Percentiles rank a stretch among this genome's conserved stretches.
phyloP scores from a whole-genome alignment of 92 coral and sea anemone genomes.

The Blastomussa wellsi region DNA sequence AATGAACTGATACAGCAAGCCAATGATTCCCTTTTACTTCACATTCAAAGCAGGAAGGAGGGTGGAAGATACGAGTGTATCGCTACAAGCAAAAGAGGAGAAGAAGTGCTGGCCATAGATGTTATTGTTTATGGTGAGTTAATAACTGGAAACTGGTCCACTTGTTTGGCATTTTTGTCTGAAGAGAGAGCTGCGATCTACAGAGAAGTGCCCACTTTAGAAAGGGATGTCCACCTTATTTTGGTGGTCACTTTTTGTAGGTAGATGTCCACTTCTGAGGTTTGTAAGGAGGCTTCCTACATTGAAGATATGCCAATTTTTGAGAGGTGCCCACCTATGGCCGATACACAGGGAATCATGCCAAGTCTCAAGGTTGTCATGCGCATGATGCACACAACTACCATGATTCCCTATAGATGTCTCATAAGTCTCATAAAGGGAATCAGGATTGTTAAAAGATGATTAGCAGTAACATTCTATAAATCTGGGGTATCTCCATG shows the following conservation, averaged over 20 bases:
- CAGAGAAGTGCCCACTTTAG: not conserved
- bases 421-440: no score
- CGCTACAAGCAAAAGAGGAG: conserved; percentile 56
- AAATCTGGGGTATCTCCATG: no score
- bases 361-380: no score
- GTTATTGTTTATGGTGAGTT: conserved; percentile 47
- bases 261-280: no score
- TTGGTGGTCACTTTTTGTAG: no score
- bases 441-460: no score
- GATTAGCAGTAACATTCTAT: not conserved
- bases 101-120: conserved; percentile 39
- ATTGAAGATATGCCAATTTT: not conserved
- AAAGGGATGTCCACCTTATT: not conserved
- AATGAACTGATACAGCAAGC: conserved; percentile 44
- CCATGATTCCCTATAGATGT: no score
- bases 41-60: conserved; percentile 52
- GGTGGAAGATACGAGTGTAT: conserved; percentile 81
- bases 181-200: not conserved
- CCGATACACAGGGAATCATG: no score
- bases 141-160: not conserved
- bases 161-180: not conserved
- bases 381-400: no score
- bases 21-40: conserved; percentile 61
- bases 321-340: not conserved
- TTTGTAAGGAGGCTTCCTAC: not conserved